These are phyloP conservation scores for Yponomeuta cagnagella DNA, from an alignment of 2,888 invertebrate genomes.

Conservation along the genomic window DNA sequence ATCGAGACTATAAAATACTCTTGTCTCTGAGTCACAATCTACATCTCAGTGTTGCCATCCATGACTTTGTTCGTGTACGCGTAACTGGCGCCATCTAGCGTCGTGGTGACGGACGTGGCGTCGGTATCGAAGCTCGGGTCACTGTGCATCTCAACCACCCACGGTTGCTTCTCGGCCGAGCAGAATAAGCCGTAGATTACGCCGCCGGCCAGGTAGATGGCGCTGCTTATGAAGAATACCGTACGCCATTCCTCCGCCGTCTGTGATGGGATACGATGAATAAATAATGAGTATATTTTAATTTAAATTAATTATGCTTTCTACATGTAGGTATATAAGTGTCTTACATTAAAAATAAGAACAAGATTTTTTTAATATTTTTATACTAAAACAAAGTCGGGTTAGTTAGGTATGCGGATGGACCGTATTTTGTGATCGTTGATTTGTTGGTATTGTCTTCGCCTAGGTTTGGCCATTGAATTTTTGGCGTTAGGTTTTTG, in stretches of 20 bases:
- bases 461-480: no score
- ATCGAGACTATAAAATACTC: no score
- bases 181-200: conserved; percentile 85
- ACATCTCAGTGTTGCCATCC: conserved; percentile 42
- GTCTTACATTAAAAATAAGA: no score
- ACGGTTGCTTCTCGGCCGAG: conserved; percentile 88
- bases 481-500: no score
- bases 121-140: conserved; percentile 64
- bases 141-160: conserved; percentile 77
- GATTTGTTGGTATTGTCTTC: no score
- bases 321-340: no score
- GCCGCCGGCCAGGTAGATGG: conserved; percentile 89
- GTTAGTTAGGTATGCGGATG: no score
- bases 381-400: no score
- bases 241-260: conserved; percentile 87
- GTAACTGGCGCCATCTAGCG: conserved; percentile 19
- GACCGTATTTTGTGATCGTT: no score
- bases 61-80: conserved; percentile 55
- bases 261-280: conserved; percentile 57
- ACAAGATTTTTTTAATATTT: no score
- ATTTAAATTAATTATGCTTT: no score
- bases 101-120: conserved; percentile 56
- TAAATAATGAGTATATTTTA: neutral
- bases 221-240: conserved; percentile 90
- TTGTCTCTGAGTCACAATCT: conserved; percentile 6